A percentile compares a stretch with the other conserved stretches of the same genome.
Evolutionary conservation across 1,140 invertebrate species (phyloP).

Genomic region (Archegozetes longisetosus): DNA sequence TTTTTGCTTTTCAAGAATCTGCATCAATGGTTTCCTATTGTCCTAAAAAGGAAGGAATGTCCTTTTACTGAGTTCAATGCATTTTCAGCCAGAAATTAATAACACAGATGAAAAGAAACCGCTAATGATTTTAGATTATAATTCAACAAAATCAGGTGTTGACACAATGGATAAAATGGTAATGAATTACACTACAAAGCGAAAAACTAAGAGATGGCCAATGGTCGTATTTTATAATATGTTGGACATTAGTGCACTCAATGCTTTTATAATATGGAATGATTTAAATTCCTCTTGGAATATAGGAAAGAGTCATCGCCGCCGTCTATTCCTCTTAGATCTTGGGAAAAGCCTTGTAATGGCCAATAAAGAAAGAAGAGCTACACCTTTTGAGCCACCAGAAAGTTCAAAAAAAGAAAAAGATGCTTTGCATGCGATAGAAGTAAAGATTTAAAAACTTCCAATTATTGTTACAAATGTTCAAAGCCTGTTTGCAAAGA

Average conservation of each 20-base stretch:
- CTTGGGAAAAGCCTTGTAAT: too few species aligned
- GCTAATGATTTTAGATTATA: constrained; percentile 29
- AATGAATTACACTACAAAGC: constrained; percentile 11
- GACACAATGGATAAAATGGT: constrained; percentile 26
- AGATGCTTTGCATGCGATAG: too few species aligned
- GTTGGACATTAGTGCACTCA: constrained; percentile 16
- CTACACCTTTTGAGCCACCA: too few species aligned
- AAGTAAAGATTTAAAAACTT: too few species aligned
- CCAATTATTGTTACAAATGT: too few species aligned
- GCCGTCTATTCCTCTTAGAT: too few species aligned
- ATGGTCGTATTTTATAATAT: constrained; percentile 20
- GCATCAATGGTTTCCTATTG: constrained; percentile 22
- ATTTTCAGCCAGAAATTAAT: constrained; percentile 20
- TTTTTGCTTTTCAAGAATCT: constrained; percentile 16
- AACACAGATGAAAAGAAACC: constrained; percentile 23
- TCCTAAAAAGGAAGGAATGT: constrained; percentile 26
- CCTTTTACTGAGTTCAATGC: constrained; percentile 27
- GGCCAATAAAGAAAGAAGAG: too few species aligned
- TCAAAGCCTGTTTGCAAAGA: too few species aligned
- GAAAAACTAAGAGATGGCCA: constrained; percentile 20
- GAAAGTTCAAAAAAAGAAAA: too few species aligned
- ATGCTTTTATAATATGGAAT: too few species aligned
- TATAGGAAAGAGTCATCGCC: too few species aligned
- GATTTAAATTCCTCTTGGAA: too few species aligned
- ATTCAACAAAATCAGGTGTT: constrained; percentile 29